phyloP scores from a whole-genome alignment of 2,888 invertebrate species.

The Trileptium ribeirensis region DNA sequence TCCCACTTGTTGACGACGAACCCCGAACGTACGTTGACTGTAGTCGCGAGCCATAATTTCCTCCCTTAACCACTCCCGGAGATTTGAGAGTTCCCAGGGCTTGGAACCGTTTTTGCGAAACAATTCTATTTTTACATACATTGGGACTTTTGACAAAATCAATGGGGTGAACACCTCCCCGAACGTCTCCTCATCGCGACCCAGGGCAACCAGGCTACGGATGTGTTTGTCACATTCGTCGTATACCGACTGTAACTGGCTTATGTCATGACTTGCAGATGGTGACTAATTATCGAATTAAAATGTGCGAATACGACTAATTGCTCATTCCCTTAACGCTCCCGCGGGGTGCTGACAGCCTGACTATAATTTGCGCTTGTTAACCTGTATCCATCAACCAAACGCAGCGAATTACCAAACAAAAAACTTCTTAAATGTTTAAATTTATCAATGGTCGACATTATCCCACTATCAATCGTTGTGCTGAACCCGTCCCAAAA shows the following conservation, averaged over 20 bases:
- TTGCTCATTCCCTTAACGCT: conserved; percentile 2
- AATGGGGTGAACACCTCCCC: no score
- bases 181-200: no score
- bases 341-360: neutral
- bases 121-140: neutral
- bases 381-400: neutral
- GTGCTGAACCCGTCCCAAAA: neutral
- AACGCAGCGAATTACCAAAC: neutral
- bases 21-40: no score
- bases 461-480: neutral
- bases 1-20: no score
- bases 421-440: neutral
- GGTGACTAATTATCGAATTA: neutral
- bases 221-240: conserved; percentile 12
- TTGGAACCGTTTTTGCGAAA: neutral
- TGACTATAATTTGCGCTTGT: neutral
- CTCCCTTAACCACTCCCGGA: no score
- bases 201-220: neutral
- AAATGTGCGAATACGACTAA: conserved; percentile 3
- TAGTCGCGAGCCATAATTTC: no score
- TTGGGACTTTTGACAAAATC: neutral
- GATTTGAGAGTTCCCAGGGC: no score
- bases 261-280: neutral
- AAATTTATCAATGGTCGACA: neutral
- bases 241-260: neutral